phyloP scores from a whole-genome alignment of 2,797 vertebrate species.

The Microctenopoma stevenorrisi region DNA sequence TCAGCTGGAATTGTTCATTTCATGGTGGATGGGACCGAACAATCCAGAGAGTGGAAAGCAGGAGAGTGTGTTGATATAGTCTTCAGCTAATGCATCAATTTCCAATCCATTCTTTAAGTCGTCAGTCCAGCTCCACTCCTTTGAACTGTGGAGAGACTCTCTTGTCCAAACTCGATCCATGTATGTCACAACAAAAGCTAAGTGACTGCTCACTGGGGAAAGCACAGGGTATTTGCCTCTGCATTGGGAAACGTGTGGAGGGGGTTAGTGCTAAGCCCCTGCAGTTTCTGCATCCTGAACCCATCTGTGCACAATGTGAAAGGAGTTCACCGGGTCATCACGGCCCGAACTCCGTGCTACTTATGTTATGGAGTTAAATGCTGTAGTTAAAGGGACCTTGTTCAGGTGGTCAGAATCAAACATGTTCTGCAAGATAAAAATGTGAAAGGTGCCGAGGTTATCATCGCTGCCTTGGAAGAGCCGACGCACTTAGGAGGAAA shows the following conservation, averaged over 20 bases:
- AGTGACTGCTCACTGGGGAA: slow-evolving; percentile 38
- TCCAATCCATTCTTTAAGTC: slow-evolving; percentile 63
- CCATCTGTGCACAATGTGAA: slow-evolving; percentile 23
- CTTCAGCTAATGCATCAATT: slow-evolving; percentile 68
- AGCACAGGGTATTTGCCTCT: slow-evolving; percentile 37
- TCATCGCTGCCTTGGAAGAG: slow-evolving; percentile 27
- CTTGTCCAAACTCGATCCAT: slow-evolving; percentile 57
- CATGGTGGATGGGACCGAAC: slow-evolving; percentile 72
- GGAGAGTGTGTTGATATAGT: slow-evolving; percentile 55
- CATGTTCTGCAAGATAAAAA: slow-evolving; percentile 9
- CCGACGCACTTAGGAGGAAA: slow-evolving; percentile 53
- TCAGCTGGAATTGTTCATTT: slow-evolving; percentile 80
- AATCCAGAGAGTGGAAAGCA: slow-evolving; percentile 49
- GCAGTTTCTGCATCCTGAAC: slow-evolving; percentile 3
- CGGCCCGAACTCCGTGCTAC: slow-evolving; percentile 3
- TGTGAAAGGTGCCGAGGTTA: slow-evolving; percentile 38
- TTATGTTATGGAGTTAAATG: slow-evolving; percentile 16
- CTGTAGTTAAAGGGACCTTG: slow-evolving; percentile 12
- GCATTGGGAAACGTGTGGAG: slow-evolving; percentile 7
- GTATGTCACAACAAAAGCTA: slow-evolving; percentile 66
- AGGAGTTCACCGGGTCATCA: slow-evolving; percentile 12
- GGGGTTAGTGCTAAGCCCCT: slow-evolving; percentile 34
- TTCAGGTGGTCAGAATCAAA: slow-evolving; percentile 20
- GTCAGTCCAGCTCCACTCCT: slow-evolving; percentile 53
- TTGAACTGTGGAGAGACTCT: slow-evolving; percentile 54